Base-by-base conservation (phyloP, 2,888 invertebrate genomes). In the Drepanosiphum platanoidis region DNA sequence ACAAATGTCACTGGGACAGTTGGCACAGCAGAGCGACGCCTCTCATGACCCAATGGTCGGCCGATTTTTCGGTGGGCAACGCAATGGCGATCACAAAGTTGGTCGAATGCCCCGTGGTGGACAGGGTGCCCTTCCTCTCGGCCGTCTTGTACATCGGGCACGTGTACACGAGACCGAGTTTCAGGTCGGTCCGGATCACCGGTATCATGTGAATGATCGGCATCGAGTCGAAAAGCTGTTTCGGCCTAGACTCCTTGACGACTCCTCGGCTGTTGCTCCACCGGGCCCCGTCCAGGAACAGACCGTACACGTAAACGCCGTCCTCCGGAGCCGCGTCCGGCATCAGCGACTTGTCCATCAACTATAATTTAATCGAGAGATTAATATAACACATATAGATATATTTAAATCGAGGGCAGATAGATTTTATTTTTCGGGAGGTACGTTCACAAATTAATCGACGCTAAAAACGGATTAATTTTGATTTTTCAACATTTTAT, bases 201-300 rank as follows among this genome's bases (percentile, higher is more conserved):
- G 95, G 95, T 88, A 92, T 92, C 22, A 95, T 89, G 94, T 94
- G 95, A 86, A 97, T 91, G 8, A 93, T 91, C 0, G 97, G 97
- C 92, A 97, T 92, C 9, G 90, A 88, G 87, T 96, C 96, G 89
- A 94, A 93, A 66, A 97, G 91, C 86, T 96, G 91, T 90, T 96
- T 97, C 0, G 96, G 95, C 46, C 91, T 90, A 89, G 97, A 95
- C 90, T 98, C 97, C 1, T 92, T 84, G 0, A 77, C 18, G 3
- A 52, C 52, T 87, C 89, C 90, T 90, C 87, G 88, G 1, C 91
- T 88, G 87, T 92, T 90, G 89, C 96, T 93, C 97, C 97, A 97
- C 86, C 95, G 92, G 0, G 95, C 96, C 1, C 97, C 97, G 89
- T 95, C 96, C 87, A 96, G 91, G 89, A 92, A 97, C 87, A 97